Base-by-base conservation (phyloP, 2,888 invertebrate genomes). In the Stictocephala bisonia region DNA sequence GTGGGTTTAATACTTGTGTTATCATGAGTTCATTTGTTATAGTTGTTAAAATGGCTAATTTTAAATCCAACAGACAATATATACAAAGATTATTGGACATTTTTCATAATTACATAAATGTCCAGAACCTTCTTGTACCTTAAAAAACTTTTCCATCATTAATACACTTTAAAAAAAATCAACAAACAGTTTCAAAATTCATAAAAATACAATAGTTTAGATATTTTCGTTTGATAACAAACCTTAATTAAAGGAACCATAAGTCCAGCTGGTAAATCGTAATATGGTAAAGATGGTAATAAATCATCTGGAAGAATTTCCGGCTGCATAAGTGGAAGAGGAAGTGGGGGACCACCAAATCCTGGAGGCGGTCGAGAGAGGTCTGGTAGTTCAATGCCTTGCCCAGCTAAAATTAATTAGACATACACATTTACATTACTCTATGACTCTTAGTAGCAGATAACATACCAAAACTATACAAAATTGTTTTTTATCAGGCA, bases 171-270 rank as follows among this genome's bases (percentile, higher is more conserved):
- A 26, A 26, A 13, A 1, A 58, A 1, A 0, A 13, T 9, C 27
- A 11, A 11, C 13, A 13, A 26, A 15, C 13, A 20, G n/a, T 51
- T 40, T 24, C 29, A 71, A 22, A 27, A 27, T 48, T 56, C 11
- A n/a, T n/a, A n/a, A 72, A 15, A 9, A 69, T 58, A 40, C 72
- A 66, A 27, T 22, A 74, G 64, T 69, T 22, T 58, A 24, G 13
- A 26, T 11, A 51, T n/a, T n/a, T n/a, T n/a, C n/a, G n/a, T n/a
- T n/a, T n/a, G n/a, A n/a, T n/a, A 58, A 81, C 85, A 84, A 85
- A 93, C 92, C 88, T 93, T 94, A 74, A 99, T 94, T 13, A 98
- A 88, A n/a, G 98, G 96, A 72, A 97, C 97, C 93, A 99, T 98
- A 20, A 99, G 88, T 51, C 98, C 99, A 71, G 99, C 98, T 1